Evolutionary conservation across 2,797 vertebrate genomes (phyloP).

Genomic region (Mastacembelus armatus): DNA sequence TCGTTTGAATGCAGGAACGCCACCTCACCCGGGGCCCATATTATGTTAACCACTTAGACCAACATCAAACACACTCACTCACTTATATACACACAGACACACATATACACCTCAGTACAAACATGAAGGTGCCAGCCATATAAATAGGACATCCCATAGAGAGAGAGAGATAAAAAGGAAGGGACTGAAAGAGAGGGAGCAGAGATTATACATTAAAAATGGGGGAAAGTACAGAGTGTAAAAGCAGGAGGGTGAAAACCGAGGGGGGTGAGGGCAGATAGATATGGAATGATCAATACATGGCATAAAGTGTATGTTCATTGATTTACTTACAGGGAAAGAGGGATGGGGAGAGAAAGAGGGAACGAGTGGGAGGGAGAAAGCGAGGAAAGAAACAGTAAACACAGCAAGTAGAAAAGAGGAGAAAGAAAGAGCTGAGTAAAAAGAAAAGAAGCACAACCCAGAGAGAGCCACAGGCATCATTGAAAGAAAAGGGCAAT

Average conservation of each 20-base stretch:
- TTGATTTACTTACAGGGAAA: conserved; percentile 67
- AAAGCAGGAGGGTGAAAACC: conserved; percentile 43
- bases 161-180: conserved; percentile 65
- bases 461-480: neutral
- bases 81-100: conserved; percentile 28
- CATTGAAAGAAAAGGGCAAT: neutral
- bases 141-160: conserved; percentile 75
- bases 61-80: conserved; percentile 70
- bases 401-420: conserved; percentile 11
- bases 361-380: neutral
- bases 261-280: conserved; percentile 58
- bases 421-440: neutral
- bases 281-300: conserved; percentile 76
- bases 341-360: conserved; percentile 31
- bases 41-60: conserved; percentile 78
- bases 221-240: conserved; percentile 25
- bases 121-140: conserved; percentile 70
- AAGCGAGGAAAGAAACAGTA: too few relatives aligned
- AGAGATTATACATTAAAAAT: conserved; percentile 62
- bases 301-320: conserved; percentile 78
- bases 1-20: conserved; percentile 50
- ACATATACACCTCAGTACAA: conserved; percentile 50
- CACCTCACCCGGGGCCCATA: conserved; percentile 68
- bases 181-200: conserved; percentile 38
- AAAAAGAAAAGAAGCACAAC: neutral